Conservation (phyloP, 1,140 invertebrate species). For the Rhagoletis pomonella region DNA sequence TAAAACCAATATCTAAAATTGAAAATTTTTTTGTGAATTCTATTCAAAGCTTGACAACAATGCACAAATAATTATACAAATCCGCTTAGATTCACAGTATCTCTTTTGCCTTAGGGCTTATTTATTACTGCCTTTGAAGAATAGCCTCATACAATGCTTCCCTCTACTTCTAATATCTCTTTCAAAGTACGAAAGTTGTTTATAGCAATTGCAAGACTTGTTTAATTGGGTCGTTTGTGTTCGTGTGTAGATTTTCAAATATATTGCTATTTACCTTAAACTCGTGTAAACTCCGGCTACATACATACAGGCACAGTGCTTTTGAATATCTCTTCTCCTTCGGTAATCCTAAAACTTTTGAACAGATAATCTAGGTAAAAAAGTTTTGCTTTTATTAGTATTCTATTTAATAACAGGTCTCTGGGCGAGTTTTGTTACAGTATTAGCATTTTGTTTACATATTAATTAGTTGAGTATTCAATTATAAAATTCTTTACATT, state of each 20-base stretch:
- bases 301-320: not conserved
- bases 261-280: not conserved
- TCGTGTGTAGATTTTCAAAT: not conserved
- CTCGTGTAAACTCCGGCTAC: not conserved
- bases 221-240: not conserved
- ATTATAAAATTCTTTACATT: not conserved
- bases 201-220: not conserved
- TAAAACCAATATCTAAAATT: too few species aligned
- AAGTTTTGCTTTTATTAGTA: not conserved
- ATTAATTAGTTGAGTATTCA: not conserved
- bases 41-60: too few species aligned
- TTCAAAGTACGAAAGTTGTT: constrained; percentile 5
- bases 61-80: too few species aligned
- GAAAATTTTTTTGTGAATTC: too few species aligned
- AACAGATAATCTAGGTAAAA: not conserved
- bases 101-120: not conserved
- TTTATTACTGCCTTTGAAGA: not conserved
- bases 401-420: constrained; percentile 20
- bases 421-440: not conserved
- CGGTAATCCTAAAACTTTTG: not conserved
- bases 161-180: constrained; percentile 4
- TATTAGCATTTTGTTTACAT: not conserved
- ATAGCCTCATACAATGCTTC: not conserved
- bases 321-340: not conserved
- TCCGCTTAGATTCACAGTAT: too few species aligned